Conservation (phyloP, 1,140 invertebrate species). For the Microplitis mediator region DNA sequence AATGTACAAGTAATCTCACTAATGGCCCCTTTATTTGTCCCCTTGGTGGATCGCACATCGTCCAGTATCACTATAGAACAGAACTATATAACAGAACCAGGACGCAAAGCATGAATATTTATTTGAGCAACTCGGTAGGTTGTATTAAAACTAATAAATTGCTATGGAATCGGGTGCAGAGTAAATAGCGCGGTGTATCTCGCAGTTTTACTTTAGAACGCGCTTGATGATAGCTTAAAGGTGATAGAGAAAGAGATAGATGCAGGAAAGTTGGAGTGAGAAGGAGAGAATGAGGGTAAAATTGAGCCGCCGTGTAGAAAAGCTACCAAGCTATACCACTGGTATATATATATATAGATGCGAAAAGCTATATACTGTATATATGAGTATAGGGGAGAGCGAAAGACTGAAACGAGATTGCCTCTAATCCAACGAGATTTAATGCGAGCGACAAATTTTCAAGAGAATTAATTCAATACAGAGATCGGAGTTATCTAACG, state of each 20-base stretch:
- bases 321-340: no score
- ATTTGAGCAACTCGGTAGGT: conserved; percentile 48
- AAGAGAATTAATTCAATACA: conserved; percentile 37
- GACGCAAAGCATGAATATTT: conserved; percentile 43
- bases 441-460: conserved; percentile 37
- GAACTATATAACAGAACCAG: neutral
- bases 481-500: conserved; percentile 1
- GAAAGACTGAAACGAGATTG: conserved; percentile 30
- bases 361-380: conserved; percentile 3
- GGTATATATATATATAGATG: neutral
- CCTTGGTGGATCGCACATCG: conserved; percentile 35
- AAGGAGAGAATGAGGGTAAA: conserved; percentile 1
- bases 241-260: neutral
- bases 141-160: conserved; percentile 59
- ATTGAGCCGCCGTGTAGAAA: neutral
- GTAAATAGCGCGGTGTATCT: conserved; percentile 3
- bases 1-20: conserved; percentile 52
- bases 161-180: conserved; percentile 13
- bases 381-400: neutral
- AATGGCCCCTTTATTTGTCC: conserved; percentile 48
- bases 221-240: conserved; percentile 5
- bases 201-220: conserved; percentile 10
- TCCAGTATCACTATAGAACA: conserved; percentile 23
- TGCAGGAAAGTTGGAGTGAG: no score
- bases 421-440: conserved; percentile 37